Conservation (phyloP, 92 coral and sea anemone genomes). For the Pocillopora grandis region DNA sequence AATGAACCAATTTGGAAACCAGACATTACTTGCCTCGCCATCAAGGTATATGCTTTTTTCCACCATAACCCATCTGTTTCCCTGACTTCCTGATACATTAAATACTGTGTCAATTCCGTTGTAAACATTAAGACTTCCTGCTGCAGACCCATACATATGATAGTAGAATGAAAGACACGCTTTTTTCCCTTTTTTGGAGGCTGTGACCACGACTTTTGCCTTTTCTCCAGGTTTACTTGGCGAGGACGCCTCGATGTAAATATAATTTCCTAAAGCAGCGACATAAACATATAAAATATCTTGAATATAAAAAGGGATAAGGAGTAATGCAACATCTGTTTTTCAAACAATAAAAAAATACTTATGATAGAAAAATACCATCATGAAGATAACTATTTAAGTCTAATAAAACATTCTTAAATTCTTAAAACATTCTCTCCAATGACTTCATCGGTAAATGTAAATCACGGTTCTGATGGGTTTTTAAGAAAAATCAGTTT, state of each 20-base stretch:
- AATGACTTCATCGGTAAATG: too few species aligned
- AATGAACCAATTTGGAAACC: not conserved
- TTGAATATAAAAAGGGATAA: too few species aligned
- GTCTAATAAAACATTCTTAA: too few species aligned
- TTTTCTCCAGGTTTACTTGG: conserved; percentile 22
- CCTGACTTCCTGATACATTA: conserved; percentile 1
- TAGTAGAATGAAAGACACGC: conserved; percentile 19
- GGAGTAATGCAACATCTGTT: too few species aligned
- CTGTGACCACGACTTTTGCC: conserved; percentile 8
- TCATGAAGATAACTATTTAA: too few species aligned
- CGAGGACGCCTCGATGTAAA: conserved; percentile 17
- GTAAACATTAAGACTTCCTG: conserved; percentile 19
- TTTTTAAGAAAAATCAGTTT: too few species aligned
- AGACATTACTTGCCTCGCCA: not conserved
- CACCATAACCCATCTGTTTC: conserved; percentile 5
- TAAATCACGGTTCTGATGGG: too few species aligned
- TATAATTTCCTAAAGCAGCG: not conserved
- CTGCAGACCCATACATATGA: conserved; percentile 22
- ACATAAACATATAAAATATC: too few species aligned
- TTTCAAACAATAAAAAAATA: too few species aligned
- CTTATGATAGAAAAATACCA: too few species aligned
- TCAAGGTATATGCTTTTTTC: not conserved
- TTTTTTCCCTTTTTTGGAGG: not conserved
- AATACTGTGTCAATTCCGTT: not conserved
- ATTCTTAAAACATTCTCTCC: too few species aligned